phyloP scores from a whole-genome alignment of 2,113 vertebrate species.

The Corythoichthys intestinalis region DNA sequence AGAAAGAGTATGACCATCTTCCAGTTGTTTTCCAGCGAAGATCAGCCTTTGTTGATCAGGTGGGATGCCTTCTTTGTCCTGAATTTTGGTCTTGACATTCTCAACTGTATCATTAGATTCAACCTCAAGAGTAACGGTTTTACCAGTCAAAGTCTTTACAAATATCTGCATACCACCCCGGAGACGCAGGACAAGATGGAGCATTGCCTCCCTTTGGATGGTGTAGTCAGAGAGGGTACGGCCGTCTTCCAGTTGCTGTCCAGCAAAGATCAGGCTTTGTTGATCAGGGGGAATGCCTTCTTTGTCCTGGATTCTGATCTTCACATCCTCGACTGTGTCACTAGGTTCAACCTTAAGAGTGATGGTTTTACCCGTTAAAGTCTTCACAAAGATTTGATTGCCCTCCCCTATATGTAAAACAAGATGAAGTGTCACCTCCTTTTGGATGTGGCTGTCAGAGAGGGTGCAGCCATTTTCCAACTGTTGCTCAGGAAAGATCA shows the following conservation, averaged over 20 bases:
- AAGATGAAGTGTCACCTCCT: background rate
- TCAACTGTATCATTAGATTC: background rate
- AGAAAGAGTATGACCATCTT: background rate
- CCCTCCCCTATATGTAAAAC: background rate
- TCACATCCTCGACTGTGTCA: background rate
- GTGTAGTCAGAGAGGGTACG: background rate
- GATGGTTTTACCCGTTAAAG: background rate
- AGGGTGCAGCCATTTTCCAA: background rate
- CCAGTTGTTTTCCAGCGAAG: background rate
- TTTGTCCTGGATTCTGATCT: slow-evolving; percentile 1
- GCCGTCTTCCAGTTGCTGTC: background rate
- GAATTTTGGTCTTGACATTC: slow-evolving; percentile 1
- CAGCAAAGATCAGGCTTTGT: background rate
- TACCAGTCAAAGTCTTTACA: background rate
- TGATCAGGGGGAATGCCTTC: slow-evolving; percentile 5
- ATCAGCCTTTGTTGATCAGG: background rate
- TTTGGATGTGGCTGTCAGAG: slow-evolving; percentile 1
- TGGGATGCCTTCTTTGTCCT: slow-evolving; percentile 1
- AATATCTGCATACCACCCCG: slow-evolving; percentile 2
- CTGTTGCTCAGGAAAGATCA: background rate
- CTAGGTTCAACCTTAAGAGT: background rate
- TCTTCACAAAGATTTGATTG: slow-evolving; percentile 4
- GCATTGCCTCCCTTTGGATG: background rate
- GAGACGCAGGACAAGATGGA: background rate
- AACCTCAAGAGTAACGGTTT: background rate